Conservation (phyloP, 2,113 vertebrate species). For the Brachirus orientalis region DNA sequence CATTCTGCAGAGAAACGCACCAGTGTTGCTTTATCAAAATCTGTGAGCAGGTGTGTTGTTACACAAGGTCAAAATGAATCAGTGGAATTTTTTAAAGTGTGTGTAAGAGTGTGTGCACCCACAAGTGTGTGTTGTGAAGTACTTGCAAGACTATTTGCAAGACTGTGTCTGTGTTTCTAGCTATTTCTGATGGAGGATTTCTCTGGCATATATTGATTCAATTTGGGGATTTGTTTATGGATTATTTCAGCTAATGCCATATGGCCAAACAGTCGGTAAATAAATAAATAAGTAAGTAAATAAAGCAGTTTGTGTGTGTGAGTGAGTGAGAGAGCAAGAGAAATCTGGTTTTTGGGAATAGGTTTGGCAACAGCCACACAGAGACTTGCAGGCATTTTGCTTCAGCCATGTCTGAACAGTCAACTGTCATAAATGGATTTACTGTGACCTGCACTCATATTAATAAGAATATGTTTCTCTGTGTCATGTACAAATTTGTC, state of each 20-base stretch:
- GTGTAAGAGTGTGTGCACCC: not conserved
- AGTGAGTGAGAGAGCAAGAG: conserved; percentile 16
- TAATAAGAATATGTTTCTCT: not conserved
- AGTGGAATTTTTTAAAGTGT: conserved; percentile 36
- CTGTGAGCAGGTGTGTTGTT: conserved; percentile 46
- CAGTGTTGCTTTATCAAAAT: conserved; percentile 36
- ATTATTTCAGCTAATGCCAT: conserved; percentile 34
- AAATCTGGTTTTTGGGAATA: conserved; percentile 69
- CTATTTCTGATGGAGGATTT: conserved; percentile 11
- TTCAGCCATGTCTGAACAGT: conserved; percentile 36
- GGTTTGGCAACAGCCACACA: conserved; percentile 53
- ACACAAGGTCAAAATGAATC: conserved; percentile 52
- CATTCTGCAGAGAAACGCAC: not conserved
- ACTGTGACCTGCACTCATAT: conserved; percentile 3
- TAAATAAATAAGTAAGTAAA: no score
- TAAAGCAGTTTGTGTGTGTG: conserved; percentile 4
- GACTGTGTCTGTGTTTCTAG: conserved; percentile 7
- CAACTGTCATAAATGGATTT: conserved; percentile 35
- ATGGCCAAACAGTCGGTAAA: conserved; percentile 22
- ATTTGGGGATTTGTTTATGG: conserved; percentile 39
- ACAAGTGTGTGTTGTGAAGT: no score
- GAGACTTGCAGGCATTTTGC: conserved; percentile 49
- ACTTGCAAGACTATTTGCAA: no score
- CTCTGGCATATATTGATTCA: conserved; percentile 12
- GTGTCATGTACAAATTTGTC: not conserved